phyloP scores from a whole-genome alignment of 2,113 vertebrate genomes.

The Tamias sibiricus region DNA sequence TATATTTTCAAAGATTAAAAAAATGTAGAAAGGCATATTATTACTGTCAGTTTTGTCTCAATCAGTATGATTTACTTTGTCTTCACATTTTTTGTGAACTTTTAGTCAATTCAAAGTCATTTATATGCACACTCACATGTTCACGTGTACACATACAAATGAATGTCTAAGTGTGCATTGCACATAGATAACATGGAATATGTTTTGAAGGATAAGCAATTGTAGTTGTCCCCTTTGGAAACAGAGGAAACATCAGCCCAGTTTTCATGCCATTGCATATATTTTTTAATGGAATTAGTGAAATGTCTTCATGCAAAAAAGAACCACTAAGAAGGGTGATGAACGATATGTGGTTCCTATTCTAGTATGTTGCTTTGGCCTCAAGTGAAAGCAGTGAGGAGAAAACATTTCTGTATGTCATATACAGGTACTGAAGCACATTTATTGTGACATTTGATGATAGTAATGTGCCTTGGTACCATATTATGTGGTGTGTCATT shows the following conservation, averaged over 20 bases:
- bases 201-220: neutral
- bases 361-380: neutral
- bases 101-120: neutral
- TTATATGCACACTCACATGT: neutral
- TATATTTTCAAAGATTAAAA: neutral
- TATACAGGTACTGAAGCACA: slow-evolving; percentile 23
- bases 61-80: neutral
- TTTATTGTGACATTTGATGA: slow-evolving; percentile 61
- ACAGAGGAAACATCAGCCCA: neutral
- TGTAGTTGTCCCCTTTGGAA: neutral
- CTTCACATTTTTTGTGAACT: neutral
- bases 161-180: neutral
- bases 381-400: slow-evolving; percentile 21
- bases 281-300: neutral
- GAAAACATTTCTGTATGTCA: neutral
- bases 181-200: neutral
- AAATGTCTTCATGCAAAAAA: neutral
- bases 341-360: neutral
- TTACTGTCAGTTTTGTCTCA: neutral
- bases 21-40: neutral
- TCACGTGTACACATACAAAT: neutral
- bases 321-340: neutral
- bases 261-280: neutral
- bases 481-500: slow-evolving; percentile 63
- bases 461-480: slow-evolving; percentile 42